Percentiles rank a stretch among this genome's conserved stretches.
These are phyloP conservation scores for Tachycineta bicolor DNA, from an alignment of 2,113 vertebrate species.

Conservation along the genomic window DNA sequence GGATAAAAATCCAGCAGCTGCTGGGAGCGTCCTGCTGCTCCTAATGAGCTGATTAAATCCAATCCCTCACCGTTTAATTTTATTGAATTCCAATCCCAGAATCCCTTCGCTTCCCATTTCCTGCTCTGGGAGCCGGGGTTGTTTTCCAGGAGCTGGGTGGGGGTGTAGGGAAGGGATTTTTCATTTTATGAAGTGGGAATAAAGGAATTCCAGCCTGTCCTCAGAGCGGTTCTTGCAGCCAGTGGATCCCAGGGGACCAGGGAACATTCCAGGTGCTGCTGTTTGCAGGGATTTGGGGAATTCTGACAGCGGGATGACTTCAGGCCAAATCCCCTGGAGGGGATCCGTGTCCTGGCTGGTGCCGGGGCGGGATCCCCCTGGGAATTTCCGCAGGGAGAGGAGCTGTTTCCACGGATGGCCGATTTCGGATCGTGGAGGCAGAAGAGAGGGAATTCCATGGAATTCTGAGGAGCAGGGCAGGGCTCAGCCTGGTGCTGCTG, in stretches of 20 bases:
- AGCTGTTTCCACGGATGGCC: not conserved
- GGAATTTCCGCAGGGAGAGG: not conserved
- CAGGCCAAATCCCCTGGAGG: not conserved
- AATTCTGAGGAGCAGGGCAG: not conserved
- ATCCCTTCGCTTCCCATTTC: not conserved
- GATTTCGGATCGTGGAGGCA: not conserved
- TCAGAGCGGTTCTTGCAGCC: not conserved
- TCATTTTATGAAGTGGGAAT: not conserved
- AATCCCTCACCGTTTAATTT: not conserved
- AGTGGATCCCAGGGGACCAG: not conserved
- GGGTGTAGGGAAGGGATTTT: not conserved
- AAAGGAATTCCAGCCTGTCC: not conserved
- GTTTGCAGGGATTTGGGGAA: not conserved
- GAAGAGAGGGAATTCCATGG: not conserved
- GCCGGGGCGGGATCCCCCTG: fast-evolving
- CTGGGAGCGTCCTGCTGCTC: constrained; percentile 26
- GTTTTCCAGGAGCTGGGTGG: not conserved
- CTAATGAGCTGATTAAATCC: constrained; percentile 10
- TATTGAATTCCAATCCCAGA: not conserved
- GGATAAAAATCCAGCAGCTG: constrained; percentile 46
- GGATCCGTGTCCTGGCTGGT: not conserved
- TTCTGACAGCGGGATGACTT: not conserved
- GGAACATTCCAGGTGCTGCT: fast-evolving
- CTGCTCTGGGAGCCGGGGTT: not conserved
- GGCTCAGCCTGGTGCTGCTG: not conserved